Evolutionary conservation across 2,797 vertebrate genomes (phyloP), one percentile per base, ranked within the genome.

Genomic region (Chrysocyon brachyurus): DNA sequence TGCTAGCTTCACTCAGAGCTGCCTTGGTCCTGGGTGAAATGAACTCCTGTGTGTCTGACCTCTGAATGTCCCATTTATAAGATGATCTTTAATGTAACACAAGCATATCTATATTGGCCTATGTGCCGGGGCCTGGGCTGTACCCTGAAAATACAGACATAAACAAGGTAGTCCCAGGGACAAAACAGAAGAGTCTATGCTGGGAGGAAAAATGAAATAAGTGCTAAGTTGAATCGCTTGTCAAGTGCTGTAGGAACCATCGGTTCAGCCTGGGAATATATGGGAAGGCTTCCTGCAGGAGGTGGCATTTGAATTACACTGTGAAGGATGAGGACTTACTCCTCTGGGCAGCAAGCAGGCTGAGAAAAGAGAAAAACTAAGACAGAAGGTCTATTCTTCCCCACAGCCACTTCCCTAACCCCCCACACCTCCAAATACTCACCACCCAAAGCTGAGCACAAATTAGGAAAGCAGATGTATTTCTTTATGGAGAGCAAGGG

Each of bases 341-440:
- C 64, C 66, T 78, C n/a, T 68, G 40, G 31, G 31, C 22, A 59
- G 63, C 66, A 4, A 16, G 17, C 19, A 33, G 26, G 36, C 49
- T 64, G 40, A 92, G 26, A 28, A 88, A 86, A 86, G 49, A 90
- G 75, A 54, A 84, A 40, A 84, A 26, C 16, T 33, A 61, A 97
- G 26, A 56, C 33, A 63, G 84, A 33, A 31, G 59, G 3, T 33
- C 59, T 52, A 2, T 82, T 92, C 63, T 26, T 31, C 28, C 22
- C n/a, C 4, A 46, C 21, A 79, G 36, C 40, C 7, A 9, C 19
- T 36, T 59, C 10, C 75, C 22, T 88, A 19, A 40, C 19, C 12
- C 19, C 26, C 5, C 16, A 56, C 2, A 63, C 52, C n/a, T 59
- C 92, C 56, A 82, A 64, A 96, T 90, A 22, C 36, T 63, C 24